Percentiles rank a stretch among this genome's conserved stretches.
Conservation (phyloP, 2,113 vertebrate species). For the Hippocampus barbouri region DNA sequence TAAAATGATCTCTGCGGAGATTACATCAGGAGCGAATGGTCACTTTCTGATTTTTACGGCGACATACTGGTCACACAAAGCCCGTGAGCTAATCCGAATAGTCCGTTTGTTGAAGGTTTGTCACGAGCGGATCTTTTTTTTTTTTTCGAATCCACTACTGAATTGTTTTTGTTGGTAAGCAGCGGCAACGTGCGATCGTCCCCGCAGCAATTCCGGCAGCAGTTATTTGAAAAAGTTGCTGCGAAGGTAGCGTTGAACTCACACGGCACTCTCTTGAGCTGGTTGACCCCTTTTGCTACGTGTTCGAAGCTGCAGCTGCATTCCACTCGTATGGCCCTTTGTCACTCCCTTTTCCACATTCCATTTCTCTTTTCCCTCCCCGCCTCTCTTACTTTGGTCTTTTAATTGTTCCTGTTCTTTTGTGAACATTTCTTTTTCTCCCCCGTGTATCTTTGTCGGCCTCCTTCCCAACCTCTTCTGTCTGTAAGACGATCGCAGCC, state of each 20-base stretch:
- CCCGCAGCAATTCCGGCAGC: not conserved
- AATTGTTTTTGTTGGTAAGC: not conserved
- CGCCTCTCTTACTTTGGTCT: not conserved
- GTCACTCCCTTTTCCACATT: slow-evolving; percentile 25
- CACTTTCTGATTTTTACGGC: too few species aligned
- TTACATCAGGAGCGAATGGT: too few species aligned
- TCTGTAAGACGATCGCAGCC: slow-evolving; percentile 61
- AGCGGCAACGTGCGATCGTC: too few species aligned
- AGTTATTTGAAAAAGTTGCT: not conserved
- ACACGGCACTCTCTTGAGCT: slow-evolving; percentile 27
- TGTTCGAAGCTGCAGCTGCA: slow-evolving; percentile 58
- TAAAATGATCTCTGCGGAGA: too few species aligned
- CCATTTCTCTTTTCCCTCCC: not conserved
- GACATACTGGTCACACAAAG: too few species aligned
- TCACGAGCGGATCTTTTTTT: too few species aligned
- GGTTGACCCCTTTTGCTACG: slow-evolving; percentile 42
- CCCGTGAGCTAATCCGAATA: too few species aligned
- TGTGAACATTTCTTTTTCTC: slow-evolving; percentile 12
- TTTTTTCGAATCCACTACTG: not conserved
- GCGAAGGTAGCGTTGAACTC: slow-evolving; percentile 5
- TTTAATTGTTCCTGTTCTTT: not conserved
- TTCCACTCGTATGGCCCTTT: slow-evolving; percentile 45
- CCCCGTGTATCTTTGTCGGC: slow-evolving; percentile 27
- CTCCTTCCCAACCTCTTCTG: not conserved
- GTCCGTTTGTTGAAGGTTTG: too few species aligned